Evolutionary conservation across 2,113 vertebrate species (phyloP).

Genomic region (Nycticebus coucang): DNA sequence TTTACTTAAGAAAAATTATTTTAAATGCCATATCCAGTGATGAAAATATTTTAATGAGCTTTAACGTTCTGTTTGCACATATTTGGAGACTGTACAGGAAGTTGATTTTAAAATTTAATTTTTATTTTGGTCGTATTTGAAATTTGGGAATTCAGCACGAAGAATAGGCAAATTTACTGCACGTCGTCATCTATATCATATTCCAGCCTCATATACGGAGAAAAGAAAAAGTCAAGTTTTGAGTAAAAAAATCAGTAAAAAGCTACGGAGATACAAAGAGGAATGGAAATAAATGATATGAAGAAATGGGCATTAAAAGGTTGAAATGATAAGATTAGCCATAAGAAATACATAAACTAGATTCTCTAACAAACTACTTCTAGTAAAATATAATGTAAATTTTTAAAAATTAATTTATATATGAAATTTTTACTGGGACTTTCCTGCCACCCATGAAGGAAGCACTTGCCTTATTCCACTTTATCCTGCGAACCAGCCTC

Average conservation of each 20-base stretch:
- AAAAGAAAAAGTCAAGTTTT: not conserved
- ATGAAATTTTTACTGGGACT: not conserved
- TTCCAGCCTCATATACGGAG: not conserved
- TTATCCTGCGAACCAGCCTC: not conserved
- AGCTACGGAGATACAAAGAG: not conserved
- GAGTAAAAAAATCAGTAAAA: not conserved
- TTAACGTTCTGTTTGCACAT: not conserved
- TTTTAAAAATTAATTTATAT: not conserved
- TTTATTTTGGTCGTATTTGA: not conserved
- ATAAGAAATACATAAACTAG: not conserved
- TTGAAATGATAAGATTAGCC: not conserved
- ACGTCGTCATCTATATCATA: not conserved
- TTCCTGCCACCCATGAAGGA: not conserved
- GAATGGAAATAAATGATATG: not conserved
- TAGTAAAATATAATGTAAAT: constrained; percentile 17
- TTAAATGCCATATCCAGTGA: not conserved
- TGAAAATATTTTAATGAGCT: not conserved
- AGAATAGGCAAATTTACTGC: not conserved
- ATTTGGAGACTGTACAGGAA: not conserved
- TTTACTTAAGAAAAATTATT: constrained; percentile 1
- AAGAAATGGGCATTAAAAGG: not conserved
- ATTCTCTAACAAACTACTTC: not conserved
- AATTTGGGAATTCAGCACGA: not conserved
- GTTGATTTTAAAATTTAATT: constrained; percentile 21
- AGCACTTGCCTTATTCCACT: fast-evolving